phyloP scores from a whole-genome alignment of 2,113 vertebrate species.

The Heptranchias perlo region DNA sequence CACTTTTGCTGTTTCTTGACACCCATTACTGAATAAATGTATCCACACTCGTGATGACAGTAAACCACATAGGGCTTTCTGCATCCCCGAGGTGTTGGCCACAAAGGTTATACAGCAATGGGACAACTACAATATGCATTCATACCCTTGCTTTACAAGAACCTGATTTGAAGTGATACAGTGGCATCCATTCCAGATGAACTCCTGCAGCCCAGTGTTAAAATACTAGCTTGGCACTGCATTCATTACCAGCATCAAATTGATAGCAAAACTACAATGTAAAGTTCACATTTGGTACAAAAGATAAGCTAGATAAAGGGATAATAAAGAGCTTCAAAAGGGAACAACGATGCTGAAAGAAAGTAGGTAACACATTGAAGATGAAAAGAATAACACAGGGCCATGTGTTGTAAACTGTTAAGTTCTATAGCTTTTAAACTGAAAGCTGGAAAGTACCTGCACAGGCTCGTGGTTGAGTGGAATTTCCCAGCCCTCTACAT shows the following conservation, averaged over 20 bases:
- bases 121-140: background rate
- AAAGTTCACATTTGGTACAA: background rate
- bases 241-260: background rate
- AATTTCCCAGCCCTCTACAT: background rate
- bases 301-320: background rate
- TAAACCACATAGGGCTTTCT: background rate
- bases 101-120: background rate
- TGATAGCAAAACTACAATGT: background rate
- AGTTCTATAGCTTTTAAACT: background rate
- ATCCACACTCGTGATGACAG: background rate
- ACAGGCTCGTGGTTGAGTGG: background rate
- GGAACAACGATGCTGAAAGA: background rate
- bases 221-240: background rate
- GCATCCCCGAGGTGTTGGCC: background rate
- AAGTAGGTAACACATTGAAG: background rate
- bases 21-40: background rate
- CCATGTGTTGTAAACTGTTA: background rate
- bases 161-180: background rate
- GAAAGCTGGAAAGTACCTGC: constrained; percentile 2
- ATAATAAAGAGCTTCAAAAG: background rate
- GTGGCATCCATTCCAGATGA: background rate
- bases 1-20: background rate
- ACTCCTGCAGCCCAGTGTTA: background rate
- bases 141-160: background rate
- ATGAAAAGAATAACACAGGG: background rate